Percentiles rank a stretch among this genome's conserved stretches.
These are phyloP conservation scores for Chrysogorgia sp. DNA, from an alignment of 92 coral and sea anemone species.

Conservation along the genomic window DNA sequence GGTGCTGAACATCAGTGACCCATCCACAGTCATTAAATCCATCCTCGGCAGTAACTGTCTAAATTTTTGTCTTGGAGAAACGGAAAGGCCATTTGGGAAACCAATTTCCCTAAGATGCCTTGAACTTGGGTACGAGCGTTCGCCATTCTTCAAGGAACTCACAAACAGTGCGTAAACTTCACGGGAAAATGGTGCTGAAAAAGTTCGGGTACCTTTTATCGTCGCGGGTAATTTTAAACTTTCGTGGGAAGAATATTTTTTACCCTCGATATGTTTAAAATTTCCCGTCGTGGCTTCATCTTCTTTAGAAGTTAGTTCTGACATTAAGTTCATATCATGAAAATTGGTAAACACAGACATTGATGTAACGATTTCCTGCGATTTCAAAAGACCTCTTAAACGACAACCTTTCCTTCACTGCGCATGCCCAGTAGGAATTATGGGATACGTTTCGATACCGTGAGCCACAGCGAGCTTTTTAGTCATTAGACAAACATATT, in stretches of 20 bases:
- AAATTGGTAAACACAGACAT: neutral
- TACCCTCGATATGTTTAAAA: neutral
- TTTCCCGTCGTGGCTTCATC: neutral
- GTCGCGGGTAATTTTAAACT: conserved; percentile 18
- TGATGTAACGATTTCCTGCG: neutral
- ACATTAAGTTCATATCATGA: neutral
- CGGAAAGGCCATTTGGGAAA: neutral
- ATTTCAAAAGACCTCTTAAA: neutral
- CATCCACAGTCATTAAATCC: conserved; percentile 8
- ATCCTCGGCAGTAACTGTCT: conserved; percentile 3
- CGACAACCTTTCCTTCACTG: conserved; percentile 1
- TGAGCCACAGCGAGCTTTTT: conserved; percentile 1
- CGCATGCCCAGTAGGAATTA: conserved; percentile 29
- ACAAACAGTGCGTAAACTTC: conserved; percentile 1
- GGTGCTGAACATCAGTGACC: conserved; percentile 15
- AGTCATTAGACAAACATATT: too few relatives aligned
- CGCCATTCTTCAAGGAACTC: conserved; percentile 11
- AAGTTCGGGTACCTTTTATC: conserved; percentile 23
- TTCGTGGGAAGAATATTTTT: neutral
- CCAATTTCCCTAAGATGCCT: conserved; percentile 9
- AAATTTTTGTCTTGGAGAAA: conserved; percentile 16
- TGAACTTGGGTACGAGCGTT: neutral
- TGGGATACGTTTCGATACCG: neutral
- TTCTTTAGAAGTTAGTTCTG: neutral
- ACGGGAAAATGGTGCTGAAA: conserved; percentile 26